A percentile compares a stretch with the other conserved stretches of the same genome.
Conservation (phyloP, 2,888 invertebrate species). For the Tachina fera region DNA sequence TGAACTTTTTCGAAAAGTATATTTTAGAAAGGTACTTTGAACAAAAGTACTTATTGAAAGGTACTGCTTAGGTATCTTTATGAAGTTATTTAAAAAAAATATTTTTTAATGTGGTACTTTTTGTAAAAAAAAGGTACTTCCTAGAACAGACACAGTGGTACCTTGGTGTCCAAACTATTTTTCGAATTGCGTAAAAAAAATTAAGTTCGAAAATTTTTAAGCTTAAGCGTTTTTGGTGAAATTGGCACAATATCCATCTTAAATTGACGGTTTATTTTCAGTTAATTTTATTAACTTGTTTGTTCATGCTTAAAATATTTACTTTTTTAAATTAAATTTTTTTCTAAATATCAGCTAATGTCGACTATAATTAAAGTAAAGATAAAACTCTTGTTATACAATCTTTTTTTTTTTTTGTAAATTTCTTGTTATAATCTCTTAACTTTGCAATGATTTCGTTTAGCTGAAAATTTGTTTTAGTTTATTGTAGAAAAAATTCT, state of each 20-base stretch:
- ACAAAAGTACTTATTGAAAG: no score
- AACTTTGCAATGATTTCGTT: background rate
- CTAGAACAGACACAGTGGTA: no score
- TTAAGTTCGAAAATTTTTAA: background rate
- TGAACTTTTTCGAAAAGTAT: no score
- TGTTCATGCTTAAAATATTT: background rate
- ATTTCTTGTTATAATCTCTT: background rate
- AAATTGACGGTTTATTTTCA: background rate
- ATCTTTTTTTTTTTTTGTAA: background rate
- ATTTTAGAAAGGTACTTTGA: no score
- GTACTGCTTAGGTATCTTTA: no score
- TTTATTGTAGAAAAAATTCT: background rate
- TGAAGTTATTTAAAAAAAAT: no score
- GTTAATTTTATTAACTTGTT: background rate
- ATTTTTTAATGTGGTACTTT: no score
- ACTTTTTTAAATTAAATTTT: background rate
- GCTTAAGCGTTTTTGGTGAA: background rate
- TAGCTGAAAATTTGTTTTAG: conserved; percentile 6
- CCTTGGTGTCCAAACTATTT: no score
- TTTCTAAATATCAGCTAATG: background rate
- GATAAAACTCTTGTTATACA: background rate
- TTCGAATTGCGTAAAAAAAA: no score
- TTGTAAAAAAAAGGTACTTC: no score
- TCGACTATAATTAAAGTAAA: background rate
- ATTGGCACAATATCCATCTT: background rate